Conservation (phyloP, 2,797 vertebrate genomes). For the Phoebastria nigripes region DNA sequence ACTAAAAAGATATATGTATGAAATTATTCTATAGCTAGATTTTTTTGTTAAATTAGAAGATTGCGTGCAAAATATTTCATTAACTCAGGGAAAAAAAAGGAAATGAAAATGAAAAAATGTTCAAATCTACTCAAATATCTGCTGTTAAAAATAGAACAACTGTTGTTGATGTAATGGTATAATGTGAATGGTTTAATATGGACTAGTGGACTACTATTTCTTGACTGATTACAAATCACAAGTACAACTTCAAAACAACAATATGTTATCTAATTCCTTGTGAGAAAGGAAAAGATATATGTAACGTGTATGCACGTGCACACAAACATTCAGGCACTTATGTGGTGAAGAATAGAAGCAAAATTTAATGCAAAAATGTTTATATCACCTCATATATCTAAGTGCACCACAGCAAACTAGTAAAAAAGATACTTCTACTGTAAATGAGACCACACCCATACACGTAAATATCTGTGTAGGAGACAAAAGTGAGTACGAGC, state of each 20-base stretch:
- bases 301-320: background rate
- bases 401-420: background rate
- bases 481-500: background rate
- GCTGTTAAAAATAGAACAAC: background rate
- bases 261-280: background rate
- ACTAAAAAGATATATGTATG: background rate
- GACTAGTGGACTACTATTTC: background rate
- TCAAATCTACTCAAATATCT: background rate
- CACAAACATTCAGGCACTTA: background rate
- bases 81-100: background rate
- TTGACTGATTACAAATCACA: background rate
- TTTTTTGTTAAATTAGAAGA: background rate
- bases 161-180: background rate
- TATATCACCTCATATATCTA: background rate
- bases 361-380: background rate
- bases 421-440: background rate
- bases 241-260: background rate
- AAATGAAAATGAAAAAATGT: background rate
- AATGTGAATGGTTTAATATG: accelerated
- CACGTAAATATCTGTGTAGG: background rate
- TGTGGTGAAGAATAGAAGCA: background rate
- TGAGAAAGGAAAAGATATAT: background rate
- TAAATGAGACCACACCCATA: background rate
- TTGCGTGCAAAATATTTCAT: background rate
- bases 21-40: background rate